A percentile compares a stretch with the other conserved stretches of the same genome.
phyloP scores from a whole-genome alignment of 2,888 invertebrate species.

The Drosophila demipolita region DNA sequence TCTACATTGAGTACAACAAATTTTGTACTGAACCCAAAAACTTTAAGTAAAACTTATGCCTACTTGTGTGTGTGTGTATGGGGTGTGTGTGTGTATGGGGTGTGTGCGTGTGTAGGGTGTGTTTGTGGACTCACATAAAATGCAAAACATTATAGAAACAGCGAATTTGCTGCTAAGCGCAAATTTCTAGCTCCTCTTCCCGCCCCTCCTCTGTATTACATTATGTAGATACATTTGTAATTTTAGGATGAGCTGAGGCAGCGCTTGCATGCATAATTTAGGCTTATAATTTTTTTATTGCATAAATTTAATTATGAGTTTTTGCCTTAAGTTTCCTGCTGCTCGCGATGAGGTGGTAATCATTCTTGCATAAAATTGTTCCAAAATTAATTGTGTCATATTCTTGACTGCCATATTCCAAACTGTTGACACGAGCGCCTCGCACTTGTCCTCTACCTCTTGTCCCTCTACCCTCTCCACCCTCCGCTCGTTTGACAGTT shows the following conservation, averaged over 20 bases:
- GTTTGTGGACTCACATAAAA: not conserved
- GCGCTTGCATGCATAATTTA: conserved; percentile 62
- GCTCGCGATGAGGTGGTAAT: conserved; percentile 55
- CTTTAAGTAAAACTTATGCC: not conserved
- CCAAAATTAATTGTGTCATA: conserved; percentile 68
- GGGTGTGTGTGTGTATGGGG: no score
- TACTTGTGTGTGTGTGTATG: not conserved
- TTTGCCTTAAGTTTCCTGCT: conserved; percentile 7
- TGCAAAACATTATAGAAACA: not conserved
- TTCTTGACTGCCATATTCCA: conserved; percentile 34
- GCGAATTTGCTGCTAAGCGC: conserved; percentile 2
- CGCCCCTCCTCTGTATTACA: conserved; percentile 19
- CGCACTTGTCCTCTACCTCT: not conserved
- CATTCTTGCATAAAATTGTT: conserved; percentile 72
- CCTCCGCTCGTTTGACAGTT: not conserved
- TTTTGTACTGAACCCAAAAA: not conserved
- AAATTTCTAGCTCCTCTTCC: not conserved
- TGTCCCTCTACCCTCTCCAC: not conserved
- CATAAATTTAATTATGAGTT: conserved; percentile 54
- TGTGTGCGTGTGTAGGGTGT: not conserved
- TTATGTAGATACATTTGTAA: conserved; percentile 50
- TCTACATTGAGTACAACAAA: no score
- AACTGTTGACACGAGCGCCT: conserved; percentile 51
- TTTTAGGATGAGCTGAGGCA: conserved; percentile 48
- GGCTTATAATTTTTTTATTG: conserved; percentile 52